phyloP scores from a whole-genome alignment of 2,888 invertebrate genomes.

The Megamerina dolium region DNA sequence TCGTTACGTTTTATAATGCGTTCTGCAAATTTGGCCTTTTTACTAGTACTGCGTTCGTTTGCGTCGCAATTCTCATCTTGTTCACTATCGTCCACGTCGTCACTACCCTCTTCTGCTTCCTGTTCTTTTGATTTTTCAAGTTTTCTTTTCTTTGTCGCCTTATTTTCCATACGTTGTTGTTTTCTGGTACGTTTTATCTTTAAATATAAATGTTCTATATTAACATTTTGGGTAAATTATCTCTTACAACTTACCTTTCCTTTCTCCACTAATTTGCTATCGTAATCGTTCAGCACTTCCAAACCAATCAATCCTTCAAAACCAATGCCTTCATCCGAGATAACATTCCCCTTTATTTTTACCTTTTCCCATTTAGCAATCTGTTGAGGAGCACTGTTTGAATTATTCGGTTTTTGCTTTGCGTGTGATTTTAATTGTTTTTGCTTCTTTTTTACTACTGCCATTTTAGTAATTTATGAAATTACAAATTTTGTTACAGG shows the following conservation, averaged over 20 bases:
- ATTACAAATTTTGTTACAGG: slow-evolving; percentile 7
- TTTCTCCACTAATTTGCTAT: slow-evolving; percentile 48
- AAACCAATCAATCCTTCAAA: slow-evolving; percentile 69
- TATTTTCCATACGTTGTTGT: slow-evolving; percentile 18
- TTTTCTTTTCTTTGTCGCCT: slow-evolving; percentile 24
- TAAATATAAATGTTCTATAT: background rate
- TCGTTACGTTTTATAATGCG: slow-evolving; percentile 24
- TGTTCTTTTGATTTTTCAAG: slow-evolving; percentile 1
- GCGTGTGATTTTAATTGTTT: slow-evolving; percentile 10
- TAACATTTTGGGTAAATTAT: background rate
- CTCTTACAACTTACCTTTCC: slow-evolving; percentile 43
- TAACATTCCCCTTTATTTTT: slow-evolving; percentile 55
- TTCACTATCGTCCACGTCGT: slow-evolving; percentile 7
- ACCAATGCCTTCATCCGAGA: slow-evolving; percentile 48
- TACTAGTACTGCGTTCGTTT: slow-evolving; percentile 16
- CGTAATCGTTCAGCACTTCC: slow-evolving; percentile 70
- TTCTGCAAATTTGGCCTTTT: slow-evolving; percentile 33
- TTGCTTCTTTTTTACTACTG: slow-evolving; percentile 14
- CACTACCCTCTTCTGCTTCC: background rate
- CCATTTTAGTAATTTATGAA: slow-evolving; percentile 18
- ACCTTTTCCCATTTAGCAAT: slow-evolving; percentile 58
- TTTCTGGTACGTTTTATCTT: slow-evolving; percentile 18
- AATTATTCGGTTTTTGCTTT: slow-evolving; percentile 1
- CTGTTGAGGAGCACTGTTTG: background rate
- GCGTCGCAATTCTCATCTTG: slow-evolving; percentile 9